phyloP scores from a whole-genome alignment of 2,797 vertebrate species.

The Rhincodon typus region DNA sequence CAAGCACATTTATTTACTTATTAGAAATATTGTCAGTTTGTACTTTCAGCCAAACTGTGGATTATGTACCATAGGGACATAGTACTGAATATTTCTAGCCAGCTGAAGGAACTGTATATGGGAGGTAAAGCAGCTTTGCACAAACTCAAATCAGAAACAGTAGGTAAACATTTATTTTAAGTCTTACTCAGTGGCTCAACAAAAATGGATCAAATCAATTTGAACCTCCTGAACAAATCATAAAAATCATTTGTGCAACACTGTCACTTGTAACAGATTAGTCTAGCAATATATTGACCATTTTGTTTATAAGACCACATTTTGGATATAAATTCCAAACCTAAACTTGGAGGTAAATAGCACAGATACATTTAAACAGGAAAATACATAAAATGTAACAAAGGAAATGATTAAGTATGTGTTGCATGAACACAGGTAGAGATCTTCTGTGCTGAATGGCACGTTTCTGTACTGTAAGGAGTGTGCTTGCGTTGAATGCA shows the following conservation, averaged over 20 bases:
- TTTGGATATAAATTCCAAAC: not conserved
- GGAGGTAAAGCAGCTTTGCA: not conserved
- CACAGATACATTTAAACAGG: not conserved
- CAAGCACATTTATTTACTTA: not conserved
- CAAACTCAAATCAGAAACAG: not conserved
- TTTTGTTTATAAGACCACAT: not conserved
- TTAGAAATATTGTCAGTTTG: not conserved
- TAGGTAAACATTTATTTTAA: not conserved
- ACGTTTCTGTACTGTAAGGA: not conserved
- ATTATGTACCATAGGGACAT: not conserved
- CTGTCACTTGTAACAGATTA: not conserved
- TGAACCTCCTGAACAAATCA: not conserved
- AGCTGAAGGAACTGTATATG: not conserved
- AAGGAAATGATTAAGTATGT: not conserved
- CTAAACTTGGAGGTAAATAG: not conserved
- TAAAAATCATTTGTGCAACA: not conserved
- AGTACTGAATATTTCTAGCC: not conserved
- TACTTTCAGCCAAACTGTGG: not conserved
- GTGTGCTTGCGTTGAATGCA: not conserved
- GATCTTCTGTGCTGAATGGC: not conserved
- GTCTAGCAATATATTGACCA: not conserved
- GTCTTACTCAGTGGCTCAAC: not conserved
- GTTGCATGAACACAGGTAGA: not conserved
- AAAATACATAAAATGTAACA: not conserved
- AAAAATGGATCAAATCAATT: not conserved